Evolutionary conservation across 1,140 invertebrate genomes (phyloP), one percentile per base, ranked within the genome.

Genomic region (Colletes latitarsis): DNA sequence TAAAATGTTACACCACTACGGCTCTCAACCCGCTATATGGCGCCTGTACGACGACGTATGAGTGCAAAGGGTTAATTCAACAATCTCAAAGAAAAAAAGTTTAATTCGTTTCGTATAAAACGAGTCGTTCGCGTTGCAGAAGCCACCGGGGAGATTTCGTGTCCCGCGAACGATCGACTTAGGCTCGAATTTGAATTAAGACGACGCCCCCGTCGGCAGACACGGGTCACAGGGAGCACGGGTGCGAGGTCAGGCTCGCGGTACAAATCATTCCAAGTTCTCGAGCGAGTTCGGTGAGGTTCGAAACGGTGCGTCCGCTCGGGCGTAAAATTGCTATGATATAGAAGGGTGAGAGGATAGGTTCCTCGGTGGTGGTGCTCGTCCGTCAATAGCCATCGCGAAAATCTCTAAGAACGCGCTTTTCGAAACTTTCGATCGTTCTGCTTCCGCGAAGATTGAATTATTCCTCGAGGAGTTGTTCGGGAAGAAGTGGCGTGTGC

Each of bases 291-390:
- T 91, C 84, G 81, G 87, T 74, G 84, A 87, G 88, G 62, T 87
- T 84, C 62, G 85, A 74, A 86, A 90, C 82, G 88, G 85, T 84
- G 88, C 77, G 87, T 84, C 85, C 83, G 84, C 66, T 88, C 87
- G 81, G 76, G 88, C 89, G 89, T 90, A 90, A 92, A 92, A 92
- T 92, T 92, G 91, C 88, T 90, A 91, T 91, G 91, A 92, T 92
- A 92, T 91, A 90, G 88, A 85, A 60, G 43, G 15, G 64, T 15
- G 58, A 77, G 82, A 43, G 71, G 53, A 85, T 64, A 41, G 66
- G 41, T 77, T 57, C 55, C 49, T 77, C 58, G 77, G 17, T 41
- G n/a, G n/a, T 71, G 67, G 67, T 43, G n/a, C 21, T 52, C 62
- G 39, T 80, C 52, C 73, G 70, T 73, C 85, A 83, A 87, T 83